Conservation (phyloP, 1,140 invertebrate species). For the Mya arenaria region DNA sequence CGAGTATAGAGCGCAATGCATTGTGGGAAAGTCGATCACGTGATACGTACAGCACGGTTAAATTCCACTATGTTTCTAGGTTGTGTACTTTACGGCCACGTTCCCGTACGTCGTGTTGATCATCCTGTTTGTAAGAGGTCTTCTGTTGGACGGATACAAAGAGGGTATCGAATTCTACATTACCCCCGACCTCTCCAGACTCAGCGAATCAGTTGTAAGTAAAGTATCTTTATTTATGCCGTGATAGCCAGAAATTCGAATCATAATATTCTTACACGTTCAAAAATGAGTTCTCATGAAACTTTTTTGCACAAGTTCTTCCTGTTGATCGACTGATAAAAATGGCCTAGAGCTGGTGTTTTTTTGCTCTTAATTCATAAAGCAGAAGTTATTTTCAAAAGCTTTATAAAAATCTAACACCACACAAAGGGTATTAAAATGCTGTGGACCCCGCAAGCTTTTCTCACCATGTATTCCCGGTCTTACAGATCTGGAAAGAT, state of each 20-base stretch:
- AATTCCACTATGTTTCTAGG: too few species aligned
- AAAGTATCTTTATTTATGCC: neutral
- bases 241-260: too few species aligned
- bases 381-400: too few species aligned
- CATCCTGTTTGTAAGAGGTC: slow-evolving; percentile 90
- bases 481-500: slow-evolving; percentile 89
- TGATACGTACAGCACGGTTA: too few species aligned
- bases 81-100: slow-evolving; percentile 92
- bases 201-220: slow-evolving; percentile 57
- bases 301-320: neutral
- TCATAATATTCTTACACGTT: too few species aligned
- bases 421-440: neutral
- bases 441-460: neutral
- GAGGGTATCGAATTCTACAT: slow-evolving; percentile 88
- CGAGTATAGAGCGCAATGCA: too few species aligned
- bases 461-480: neutral
- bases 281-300: too few species aligned
- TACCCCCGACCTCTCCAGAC: slow-evolving; percentile 62
- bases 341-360: neutral
- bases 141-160: slow-evolving; percentile 89
- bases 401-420: neutral
- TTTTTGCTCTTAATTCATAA: too few species aligned
- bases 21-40: too few species aligned
- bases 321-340: neutral
- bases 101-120: slow-evolving; percentile 93